Conservation (phyloP, 2,888 invertebrate species). For the Adineta ricciae region DNA sequence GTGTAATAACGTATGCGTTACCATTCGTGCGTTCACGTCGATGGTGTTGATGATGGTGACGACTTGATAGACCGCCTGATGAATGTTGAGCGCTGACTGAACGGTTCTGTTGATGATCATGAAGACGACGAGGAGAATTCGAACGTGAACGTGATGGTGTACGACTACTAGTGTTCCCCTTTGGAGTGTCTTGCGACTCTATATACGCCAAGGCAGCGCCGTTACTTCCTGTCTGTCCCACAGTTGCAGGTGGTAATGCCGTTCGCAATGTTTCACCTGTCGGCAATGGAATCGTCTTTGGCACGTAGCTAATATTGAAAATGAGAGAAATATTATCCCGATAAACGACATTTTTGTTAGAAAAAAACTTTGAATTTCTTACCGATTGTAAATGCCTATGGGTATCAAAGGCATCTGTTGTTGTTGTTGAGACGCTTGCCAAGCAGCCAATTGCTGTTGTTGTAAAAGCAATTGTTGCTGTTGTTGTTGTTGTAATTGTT, state of each 20-base stretch:
- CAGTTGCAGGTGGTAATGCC: not conserved
- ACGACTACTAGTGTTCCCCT: not conserved
- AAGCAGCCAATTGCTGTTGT: not conserved
- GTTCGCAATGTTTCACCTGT: slow-evolving; percentile 1
- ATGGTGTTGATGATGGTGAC: not conserved
- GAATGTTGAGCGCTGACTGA: not conserved
- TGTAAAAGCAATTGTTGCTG: not conserved
- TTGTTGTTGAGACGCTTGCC: not conserved
- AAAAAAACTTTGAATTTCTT: no score
- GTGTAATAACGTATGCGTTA: not conserved
- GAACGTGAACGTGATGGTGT: not conserved
- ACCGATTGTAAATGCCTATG: slow-evolving; percentile 5
- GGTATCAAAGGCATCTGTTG: not conserved
- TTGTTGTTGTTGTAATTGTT: not conserved
- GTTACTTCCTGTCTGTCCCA: not conserved
- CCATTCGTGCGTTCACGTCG: not conserved
- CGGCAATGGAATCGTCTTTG: not conserved
- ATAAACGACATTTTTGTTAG: not conserved
- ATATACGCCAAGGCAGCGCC: not conserved
- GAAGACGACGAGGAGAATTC: not conserved
- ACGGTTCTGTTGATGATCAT: not conserved
- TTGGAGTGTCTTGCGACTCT: not conserved
- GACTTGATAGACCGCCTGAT: not conserved
- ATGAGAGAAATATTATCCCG: not conserved
- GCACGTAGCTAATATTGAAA: not conserved